Evolutionary conservation across 1,140 invertebrate genomes (phyloP).

Genomic region (Drosophila kohkoa): DNA sequence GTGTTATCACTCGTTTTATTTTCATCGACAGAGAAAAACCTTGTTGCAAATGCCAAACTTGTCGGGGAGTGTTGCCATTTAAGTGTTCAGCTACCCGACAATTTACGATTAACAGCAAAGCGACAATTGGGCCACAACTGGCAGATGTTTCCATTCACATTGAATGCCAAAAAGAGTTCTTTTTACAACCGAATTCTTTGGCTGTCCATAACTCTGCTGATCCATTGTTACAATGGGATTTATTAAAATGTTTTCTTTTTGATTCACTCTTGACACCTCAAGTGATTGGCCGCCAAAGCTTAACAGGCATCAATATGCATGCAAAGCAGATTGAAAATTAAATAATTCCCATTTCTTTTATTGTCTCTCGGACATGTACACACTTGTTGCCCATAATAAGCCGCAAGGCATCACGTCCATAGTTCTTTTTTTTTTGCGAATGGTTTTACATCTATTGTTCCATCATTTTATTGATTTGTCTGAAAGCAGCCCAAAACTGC

Average conservation of each 20-base stretch:
- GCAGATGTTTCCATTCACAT: slow-evolving; percentile 35
- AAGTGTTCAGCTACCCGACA: slow-evolving; percentile 37
- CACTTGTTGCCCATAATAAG: slow-evolving; percentile 41
- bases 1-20: slow-evolving; percentile 23
- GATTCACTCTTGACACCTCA: slow-evolving; percentile 58
- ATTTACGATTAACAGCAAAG: slow-evolving; percentile 21
- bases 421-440: slow-evolving; percentile 21
- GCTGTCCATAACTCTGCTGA: slow-evolving; percentile 54
- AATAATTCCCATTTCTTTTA: slow-evolving; percentile 36
- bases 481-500: slow-evolving; percentile 58
- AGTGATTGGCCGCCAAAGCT: slow-evolving; percentile 46
- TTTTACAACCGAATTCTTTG: slow-evolving; percentile 12
- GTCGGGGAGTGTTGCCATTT: slow-evolving; percentile 66
- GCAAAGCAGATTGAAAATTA: slow-evolving; percentile 46
- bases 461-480: slow-evolving; percentile 61
- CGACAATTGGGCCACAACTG: slow-evolving; percentile 33
- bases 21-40: slow-evolving; percentile 47
- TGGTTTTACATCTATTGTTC: slow-evolving; percentile 47
- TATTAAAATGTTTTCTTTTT: slow-evolving; percentile 71
- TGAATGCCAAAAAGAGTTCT: slow-evolving; percentile 42
- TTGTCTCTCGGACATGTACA: slow-evolving; percentile 27
- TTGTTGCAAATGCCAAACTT: slow-evolving; percentile 62
- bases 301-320: slow-evolving; percentile 15
- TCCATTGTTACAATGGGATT: slow-evolving; percentile 58
- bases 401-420: slow-evolving; percentile 50